Evolutionary conservation across 1,140 invertebrate species (phyloP).

Genomic region (Drosophila melanica): DNA sequence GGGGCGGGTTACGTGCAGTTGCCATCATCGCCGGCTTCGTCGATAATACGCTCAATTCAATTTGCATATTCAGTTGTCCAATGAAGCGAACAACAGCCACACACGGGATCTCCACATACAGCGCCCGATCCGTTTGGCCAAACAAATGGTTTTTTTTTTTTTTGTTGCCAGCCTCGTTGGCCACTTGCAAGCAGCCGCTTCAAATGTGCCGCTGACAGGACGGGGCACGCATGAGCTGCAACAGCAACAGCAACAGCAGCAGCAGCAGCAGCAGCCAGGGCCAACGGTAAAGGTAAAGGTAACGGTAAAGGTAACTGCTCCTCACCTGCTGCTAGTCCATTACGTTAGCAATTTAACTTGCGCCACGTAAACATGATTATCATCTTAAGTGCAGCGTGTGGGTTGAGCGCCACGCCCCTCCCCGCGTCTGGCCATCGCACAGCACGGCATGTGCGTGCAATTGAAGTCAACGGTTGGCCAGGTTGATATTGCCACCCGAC

Average conservation of each 20-base stretch:
- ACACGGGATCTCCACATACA: slow-evolving; percentile 27
- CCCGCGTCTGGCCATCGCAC: background rate
- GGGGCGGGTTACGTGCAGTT: slow-evolving; percentile 42
- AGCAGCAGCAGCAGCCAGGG: slow-evolving; percentile 26
- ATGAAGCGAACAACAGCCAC: slow-evolving; percentile 69
- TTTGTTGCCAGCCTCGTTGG: slow-evolving; percentile 58
- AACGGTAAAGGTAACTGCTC: slow-evolving; percentile 24
- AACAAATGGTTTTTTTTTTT: slow-evolving; percentile 66
- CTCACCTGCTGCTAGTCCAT: slow-evolving; percentile 79
- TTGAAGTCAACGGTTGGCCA: slow-evolving; percentile 44
- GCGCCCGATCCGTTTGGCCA: slow-evolving; percentile 30
- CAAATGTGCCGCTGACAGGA: slow-evolving; percentile 70
- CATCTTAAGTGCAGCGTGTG: slow-evolving; percentile 77
- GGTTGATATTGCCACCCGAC: slow-evolving; percentile 7
- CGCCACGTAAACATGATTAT: slow-evolving; percentile 82
- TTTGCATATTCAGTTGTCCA: slow-evolving; percentile 83
- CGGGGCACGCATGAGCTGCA: slow-evolving; percentile 59
- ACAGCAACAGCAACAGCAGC: slow-evolving; percentile 33
- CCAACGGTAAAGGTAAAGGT: background rate
- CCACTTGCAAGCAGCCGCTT: slow-evolving; percentile 66
- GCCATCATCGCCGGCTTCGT: slow-evolving; percentile 28
- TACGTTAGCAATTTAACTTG: slow-evolving; percentile 81
- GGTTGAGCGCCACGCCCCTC: background rate
- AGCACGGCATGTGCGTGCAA: slow-evolving; percentile 48
- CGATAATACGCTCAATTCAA: slow-evolving; percentile 83